Evolutionary conservation across 2,888 invertebrate genomes (phyloP).

Genomic region (Tachystola acroxantha): DNA sequence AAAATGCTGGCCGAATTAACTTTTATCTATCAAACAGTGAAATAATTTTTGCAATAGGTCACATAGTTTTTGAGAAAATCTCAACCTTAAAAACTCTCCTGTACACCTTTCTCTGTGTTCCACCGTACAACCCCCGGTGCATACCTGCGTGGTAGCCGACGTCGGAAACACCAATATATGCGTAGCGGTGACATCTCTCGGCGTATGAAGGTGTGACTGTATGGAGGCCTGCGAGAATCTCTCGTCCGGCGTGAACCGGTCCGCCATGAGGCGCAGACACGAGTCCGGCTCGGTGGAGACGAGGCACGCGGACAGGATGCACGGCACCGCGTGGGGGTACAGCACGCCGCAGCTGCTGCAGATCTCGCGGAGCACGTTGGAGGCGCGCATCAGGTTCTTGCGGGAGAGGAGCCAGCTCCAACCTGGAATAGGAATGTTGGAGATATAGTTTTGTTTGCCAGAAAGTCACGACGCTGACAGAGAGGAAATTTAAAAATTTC

Average conservation of each 20-base stretch:
- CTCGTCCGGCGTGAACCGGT: constrained; percentile 97
- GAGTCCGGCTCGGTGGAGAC: constrained; percentile 96
- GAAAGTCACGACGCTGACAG: too few relatives aligned
- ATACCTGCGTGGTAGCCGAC: constrained; percentile 93
- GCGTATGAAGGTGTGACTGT: constrained; percentile 94
- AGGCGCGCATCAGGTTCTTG: constrained; percentile 92
- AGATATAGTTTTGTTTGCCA: too few relatives aligned
- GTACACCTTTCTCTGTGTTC: too few relatives aligned
- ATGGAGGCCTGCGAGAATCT: constrained; percentile 92
- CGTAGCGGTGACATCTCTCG: constrained; percentile 97
- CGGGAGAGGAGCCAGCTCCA: constrained; percentile 97
- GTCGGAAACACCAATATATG: constrained; percentile 99
- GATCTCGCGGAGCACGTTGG: constrained; percentile 92
- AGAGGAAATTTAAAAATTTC: too few relatives aligned
- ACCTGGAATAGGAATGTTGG: constrained; percentile 56
- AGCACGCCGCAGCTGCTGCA: constrained; percentile 93
- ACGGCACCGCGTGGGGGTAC: constrained; percentile 90
- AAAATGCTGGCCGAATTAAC: too few relatives aligned
- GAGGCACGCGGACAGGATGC: constrained; percentile 98
- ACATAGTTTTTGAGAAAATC: too few relatives aligned
- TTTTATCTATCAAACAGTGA: too few relatives aligned
- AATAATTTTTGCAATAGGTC: too few relatives aligned
- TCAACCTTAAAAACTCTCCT: too few relatives aligned
- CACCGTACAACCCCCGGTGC: too few relatives aligned
- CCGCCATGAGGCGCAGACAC: constrained; percentile 93